These are phyloP conservation scores for Pangasius krempfi DNA, from an alignment of 2,797 vertebrate species.

Conservation along the genomic window DNA sequence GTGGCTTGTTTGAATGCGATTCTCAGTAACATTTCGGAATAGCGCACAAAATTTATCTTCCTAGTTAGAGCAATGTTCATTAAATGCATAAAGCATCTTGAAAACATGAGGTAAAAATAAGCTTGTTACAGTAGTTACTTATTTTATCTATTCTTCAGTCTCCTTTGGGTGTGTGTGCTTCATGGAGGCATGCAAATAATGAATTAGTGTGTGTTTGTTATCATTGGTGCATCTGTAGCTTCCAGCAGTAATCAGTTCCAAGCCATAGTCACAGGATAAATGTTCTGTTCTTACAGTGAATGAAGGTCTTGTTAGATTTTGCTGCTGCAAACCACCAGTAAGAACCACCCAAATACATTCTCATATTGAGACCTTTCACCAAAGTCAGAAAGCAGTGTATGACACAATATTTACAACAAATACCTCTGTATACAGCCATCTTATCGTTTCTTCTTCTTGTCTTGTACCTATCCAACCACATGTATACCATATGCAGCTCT, in stretches of 20 bases:
- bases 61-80: no score
- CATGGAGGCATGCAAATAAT: neutral
- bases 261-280: neutral
- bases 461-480: neutral
- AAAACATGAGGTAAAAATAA: neutral
- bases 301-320: neutral
- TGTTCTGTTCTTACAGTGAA: neutral
- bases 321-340: neutral
- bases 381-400: neutral
- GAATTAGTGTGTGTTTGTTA: neutral
- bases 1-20: no score
- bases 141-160: neutral
- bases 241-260: neutral
- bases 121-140: neutral
- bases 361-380: neutral
- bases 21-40: no score
- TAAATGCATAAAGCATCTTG: neutral
- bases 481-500: neutral
- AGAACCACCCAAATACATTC: neutral
- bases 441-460: neutral
- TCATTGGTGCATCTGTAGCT: neutral
- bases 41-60: no score
- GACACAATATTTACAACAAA: neutral
- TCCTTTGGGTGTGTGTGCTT: neutral
- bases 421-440: neutral